Conservation (phyloP, 2,888 invertebrate genomes). For the Eilema caniola region DNA sequence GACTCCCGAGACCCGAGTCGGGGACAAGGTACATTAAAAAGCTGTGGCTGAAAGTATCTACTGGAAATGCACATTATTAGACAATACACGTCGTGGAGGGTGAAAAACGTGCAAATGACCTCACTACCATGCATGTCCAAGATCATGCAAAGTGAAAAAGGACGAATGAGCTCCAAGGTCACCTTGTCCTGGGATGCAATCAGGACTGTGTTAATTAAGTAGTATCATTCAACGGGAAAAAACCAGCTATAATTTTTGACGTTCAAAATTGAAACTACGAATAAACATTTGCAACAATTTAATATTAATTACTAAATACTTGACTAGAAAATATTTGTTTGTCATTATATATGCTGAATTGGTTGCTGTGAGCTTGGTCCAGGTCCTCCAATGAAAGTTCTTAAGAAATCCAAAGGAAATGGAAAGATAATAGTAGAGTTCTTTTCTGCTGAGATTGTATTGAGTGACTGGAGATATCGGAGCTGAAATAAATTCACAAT, state of each 20-base stretch:
- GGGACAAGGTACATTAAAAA: no score
- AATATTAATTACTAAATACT: slow-evolving; percentile 23
- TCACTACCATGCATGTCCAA: no score
- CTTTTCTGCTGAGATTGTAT: slow-evolving; percentile 96
- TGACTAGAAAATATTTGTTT: slow-evolving; percentile 34
- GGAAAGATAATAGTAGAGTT: slow-evolving; percentile 98
- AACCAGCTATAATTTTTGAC: no score
- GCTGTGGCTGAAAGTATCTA: no score
- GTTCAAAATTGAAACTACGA: not conserved
- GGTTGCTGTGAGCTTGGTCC: slow-evolving; percentile 58
- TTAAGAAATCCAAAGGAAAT: slow-evolving; percentile 93
- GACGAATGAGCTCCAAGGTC: no score
- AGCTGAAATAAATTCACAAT: slow-evolving; percentile 83
- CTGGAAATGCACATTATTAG: no score
- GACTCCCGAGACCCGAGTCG: no score
- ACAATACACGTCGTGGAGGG: no score
- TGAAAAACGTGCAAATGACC: no score
- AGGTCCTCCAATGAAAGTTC: slow-evolving; percentile 76
- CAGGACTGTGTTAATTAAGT: no score
- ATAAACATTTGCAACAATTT: slow-evolving; percentile 16
- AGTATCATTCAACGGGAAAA: not conserved
- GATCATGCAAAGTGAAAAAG: no score
- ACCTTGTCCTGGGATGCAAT: no score
- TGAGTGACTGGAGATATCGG: slow-evolving; percentile 96
- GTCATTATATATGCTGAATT: slow-evolving; percentile 44